Base-by-base conservation (phyloP, 2,888 invertebrate genomes). In the Yponomeuta plumbellus region DNA sequence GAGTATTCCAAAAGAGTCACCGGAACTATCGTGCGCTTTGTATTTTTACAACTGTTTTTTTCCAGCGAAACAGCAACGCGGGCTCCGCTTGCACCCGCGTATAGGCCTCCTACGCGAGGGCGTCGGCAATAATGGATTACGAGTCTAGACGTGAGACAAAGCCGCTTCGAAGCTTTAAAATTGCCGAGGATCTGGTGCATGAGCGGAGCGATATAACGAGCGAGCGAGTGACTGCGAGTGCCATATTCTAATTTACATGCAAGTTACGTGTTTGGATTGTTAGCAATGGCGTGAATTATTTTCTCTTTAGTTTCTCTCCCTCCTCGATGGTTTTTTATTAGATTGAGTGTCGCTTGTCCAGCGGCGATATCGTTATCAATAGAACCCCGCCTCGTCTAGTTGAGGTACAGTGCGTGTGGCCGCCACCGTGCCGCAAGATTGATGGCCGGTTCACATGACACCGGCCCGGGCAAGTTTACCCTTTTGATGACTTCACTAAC, bases 401-500 rank as follows among this genome's bases (percentile, higher is more conserved):
- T 22, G 59, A 22, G 21, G 59, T 22, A 23, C 59, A 23, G 56
- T 56, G 57, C 65, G 57, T 65, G 65, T n/a, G 57, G 57, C 56
- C 1, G 26, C 23, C 57, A 26, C 20, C 13, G 34, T 59, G 44
- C 11, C 59, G 59, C 44, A 84, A 89, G 89, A 89, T 89, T 88
- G 87, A 89, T 89, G 84, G 85, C 77, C 79, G 85, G 85, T 88
- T 88, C 86, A 87, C 88, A 89, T 88, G 89, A 85, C 87, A 88
- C 80, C 78, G 80, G 83, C 84, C 84, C 81, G 80, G 82, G 78
- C 81, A 75, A 81, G 78, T 80, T 75, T 75, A 84, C 87, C 88
- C 88, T 87, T 87, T 85, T 88, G 89, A 90, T 85, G 87, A 88
- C 88, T 90, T 87, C 84, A 88, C 88, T 89, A 88, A 86, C 86